These are phyloP conservation scores for Drosophila willistoni DNA, from an alignment of 1,140 invertebrate genomes.

Conservation along the genomic window DNA sequence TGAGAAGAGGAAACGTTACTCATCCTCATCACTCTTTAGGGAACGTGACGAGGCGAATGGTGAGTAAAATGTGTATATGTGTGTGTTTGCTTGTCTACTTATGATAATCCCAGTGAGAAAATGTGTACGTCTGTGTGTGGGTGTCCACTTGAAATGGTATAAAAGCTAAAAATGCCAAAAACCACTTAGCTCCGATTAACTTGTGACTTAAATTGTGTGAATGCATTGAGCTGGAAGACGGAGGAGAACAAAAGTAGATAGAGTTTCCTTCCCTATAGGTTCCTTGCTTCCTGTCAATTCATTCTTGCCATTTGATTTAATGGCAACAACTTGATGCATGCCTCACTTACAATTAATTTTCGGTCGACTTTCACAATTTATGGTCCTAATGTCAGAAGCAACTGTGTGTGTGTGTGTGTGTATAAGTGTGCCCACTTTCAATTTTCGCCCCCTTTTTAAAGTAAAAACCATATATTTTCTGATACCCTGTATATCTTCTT, in stretches of 20 bases:
- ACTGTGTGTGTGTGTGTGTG: too few species aligned
- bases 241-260: conserved; percentile 18
- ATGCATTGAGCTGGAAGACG: conserved; percentile 66
- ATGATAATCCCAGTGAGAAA: conserved; percentile 1
- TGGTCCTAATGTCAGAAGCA: conserved; percentile 1
- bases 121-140: conserved; percentile 22
- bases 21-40: conserved; percentile 62
- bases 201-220: conserved; percentile 45
- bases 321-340: conserved; percentile 72
- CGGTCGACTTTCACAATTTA: neutral
- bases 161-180: conserved; percentile 66
- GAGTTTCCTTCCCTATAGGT: conserved; percentile 30
- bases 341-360: conserved; percentile 26
- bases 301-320: conserved; percentile 73
- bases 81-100: neutral
- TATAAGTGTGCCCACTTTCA: conserved; percentile 2
- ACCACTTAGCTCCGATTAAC: conserved; percentile 77
- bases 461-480: conserved; percentile 31
- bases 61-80: conserved; percentile 53
- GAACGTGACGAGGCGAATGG: conserved; percentile 77
- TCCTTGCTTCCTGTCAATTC: conserved; percentile 21
- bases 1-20: conserved; percentile 71
- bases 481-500: neutral
- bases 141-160: conserved; percentile 59
- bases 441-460: conserved; percentile 27